A percentile compares a stretch with the other conserved stretches of the same genome.
These are phyloP conservation scores for Ephestia elutella DNA, from an alignment of 1,140 invertebrate genomes.

Conservation along the genomic window DNA sequence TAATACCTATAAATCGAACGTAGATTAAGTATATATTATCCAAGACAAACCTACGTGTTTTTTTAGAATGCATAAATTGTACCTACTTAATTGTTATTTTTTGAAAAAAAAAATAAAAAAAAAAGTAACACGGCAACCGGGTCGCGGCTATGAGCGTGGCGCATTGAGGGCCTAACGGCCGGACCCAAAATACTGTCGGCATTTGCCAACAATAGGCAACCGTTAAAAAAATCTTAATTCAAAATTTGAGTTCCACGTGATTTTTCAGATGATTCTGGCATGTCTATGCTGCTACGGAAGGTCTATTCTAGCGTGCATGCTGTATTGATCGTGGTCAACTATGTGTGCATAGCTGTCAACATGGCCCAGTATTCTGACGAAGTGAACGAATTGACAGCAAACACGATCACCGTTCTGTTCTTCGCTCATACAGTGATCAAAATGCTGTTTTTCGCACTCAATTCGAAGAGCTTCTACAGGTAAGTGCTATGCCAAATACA, in stretches of 20 bases:
- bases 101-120: too few species aligned
- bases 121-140: too few species aligned
- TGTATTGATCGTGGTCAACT: constrained; percentile 79
- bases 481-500: constrained; percentile 29
- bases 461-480: constrained; percentile 85
- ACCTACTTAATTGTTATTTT: too few species aligned
- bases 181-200: too few species aligned
- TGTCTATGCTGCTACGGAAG: constrained; percentile 75
- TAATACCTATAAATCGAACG: too few species aligned
- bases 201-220: too few species aligned
- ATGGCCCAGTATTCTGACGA: constrained; percentile 82
- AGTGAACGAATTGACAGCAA: constrained; percentile 86
- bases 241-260: background rate
- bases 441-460: constrained; percentile 81
- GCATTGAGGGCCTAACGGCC: too few species aligned
- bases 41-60: too few species aligned
- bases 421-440: constrained; percentile 86
- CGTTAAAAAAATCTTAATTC: too few species aligned
- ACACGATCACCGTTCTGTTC: constrained; percentile 87
- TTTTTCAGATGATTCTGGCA: constrained; percentile 68
- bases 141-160: too few species aligned
- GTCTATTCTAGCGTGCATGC: constrained; percentile 78
- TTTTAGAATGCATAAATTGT: too few species aligned
- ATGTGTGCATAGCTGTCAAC: constrained; percentile 78
- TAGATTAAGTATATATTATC: too few species aligned